These are phyloP conservation scores for Heteromormyrus szaboi DNA, from an alignment of 2,797 vertebrate genomes.

Conservation along the genomic window DNA sequence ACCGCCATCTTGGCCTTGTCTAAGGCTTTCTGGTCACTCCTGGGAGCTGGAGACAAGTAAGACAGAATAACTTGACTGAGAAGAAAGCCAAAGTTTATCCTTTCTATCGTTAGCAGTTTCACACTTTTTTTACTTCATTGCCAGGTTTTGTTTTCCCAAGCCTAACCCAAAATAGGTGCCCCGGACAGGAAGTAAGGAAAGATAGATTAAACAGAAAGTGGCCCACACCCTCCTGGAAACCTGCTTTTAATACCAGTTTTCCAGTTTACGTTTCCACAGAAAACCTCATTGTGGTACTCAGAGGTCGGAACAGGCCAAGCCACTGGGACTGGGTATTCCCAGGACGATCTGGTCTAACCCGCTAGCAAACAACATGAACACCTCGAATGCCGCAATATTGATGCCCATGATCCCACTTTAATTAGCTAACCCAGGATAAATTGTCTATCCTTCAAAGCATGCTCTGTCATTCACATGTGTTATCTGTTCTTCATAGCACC, in stretches of 20 bases:
- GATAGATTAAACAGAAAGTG: neutral
- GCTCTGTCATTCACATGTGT: neutral
- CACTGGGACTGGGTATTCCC: neutral
- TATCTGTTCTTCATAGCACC: neutral
- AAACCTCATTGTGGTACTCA: neutral
- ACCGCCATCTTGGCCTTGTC: conserved; percentile 83
- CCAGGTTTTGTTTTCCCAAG: conserved; percentile 6
- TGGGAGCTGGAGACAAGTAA: conserved; percentile 47
- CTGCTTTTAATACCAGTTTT: neutral
- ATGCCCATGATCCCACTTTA: neutral
- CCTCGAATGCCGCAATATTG: neutral
- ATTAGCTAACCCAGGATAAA: neutral
- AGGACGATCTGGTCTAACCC: neutral
- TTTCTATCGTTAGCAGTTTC: neutral
- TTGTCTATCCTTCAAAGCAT: neutral
- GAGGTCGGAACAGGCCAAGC: neutral
- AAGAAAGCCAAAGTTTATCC: neutral
- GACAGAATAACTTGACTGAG: neutral
- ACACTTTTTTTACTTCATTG: neutral
- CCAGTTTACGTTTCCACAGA: neutral
- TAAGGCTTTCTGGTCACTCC: conserved; percentile 62
- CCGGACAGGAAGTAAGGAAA: conserved; percentile 7
- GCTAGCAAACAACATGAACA: neutral
- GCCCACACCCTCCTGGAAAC: conserved; percentile 22
- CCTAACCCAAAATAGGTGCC: conserved; percentile 15